These are phyloP conservation scores for Ifrita kowaldi DNA, from an alignment of 2,113 vertebrate species.

Conservation along the genomic window DNA sequence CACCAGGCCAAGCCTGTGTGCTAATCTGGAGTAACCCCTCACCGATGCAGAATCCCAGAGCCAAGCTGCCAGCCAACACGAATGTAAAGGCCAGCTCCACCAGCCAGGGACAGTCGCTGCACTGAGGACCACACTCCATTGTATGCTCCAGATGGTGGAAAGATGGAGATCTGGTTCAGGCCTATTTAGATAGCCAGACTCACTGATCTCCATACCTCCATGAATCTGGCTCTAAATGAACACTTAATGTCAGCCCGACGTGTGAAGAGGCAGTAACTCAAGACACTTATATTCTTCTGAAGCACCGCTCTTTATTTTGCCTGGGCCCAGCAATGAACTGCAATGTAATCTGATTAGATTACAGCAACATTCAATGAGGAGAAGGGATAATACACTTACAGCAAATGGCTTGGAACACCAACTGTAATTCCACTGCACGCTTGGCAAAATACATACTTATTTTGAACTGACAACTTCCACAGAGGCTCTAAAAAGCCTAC, in stretches of 20 bases:
- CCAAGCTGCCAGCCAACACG: accelerated
- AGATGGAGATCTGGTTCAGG: background rate
- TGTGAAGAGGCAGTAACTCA: background rate
- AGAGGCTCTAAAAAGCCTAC: background rate
- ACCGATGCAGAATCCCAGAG: background rate
- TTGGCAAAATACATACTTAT: background rate
- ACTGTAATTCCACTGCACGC: background rate
- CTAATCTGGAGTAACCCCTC: accelerated
- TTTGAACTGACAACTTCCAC: background rate
- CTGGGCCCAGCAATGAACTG: background rate
- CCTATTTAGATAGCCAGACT: background rate
- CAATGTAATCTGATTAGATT: background rate
- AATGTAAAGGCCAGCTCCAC: background rate
- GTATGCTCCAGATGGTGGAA: accelerated
- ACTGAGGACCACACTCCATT: background rate
- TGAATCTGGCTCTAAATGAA: background rate
- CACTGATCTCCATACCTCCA: background rate
- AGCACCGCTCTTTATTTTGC: background rate
- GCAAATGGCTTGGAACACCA: constrained; percentile 22
- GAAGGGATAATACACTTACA: constrained; percentile 33
- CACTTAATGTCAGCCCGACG: background rate
- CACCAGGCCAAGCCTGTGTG: accelerated
- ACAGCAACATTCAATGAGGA: background rate
- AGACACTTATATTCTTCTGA: background rate
- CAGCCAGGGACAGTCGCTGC: background rate